Evolutionary conservation across 1,140 invertebrate species (phyloP).

Genomic region (Drosophila navojoa): DNA sequence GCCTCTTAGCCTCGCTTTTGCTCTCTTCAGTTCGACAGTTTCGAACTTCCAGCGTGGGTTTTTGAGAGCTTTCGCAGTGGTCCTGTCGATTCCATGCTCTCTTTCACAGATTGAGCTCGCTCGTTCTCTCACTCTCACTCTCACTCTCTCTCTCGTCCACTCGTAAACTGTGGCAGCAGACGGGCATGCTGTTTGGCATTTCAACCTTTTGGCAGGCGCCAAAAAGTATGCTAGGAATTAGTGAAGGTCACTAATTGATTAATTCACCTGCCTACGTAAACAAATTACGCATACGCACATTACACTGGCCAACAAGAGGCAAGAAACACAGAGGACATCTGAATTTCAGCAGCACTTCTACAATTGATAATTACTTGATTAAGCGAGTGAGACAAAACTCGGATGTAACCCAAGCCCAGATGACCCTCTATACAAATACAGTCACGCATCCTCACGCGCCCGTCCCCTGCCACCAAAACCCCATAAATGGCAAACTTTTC

Average conservation of each 20-base stretch:
- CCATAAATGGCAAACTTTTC: conserved; percentile 74
- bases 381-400: conserved; percentile 30
- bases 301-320: conserved; percentile 6
- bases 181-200: conserved; percentile 67
- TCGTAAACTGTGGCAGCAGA: conserved; percentile 43
- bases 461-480: conserved; percentile 44
- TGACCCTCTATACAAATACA: conserved; percentile 15
- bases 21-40: conserved; percentile 12
- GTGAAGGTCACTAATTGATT: conserved; percentile 81
- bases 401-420: conserved; percentile 13
- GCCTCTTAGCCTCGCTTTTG: not conserved
- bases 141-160: not conserved
- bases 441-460: conserved; percentile 27
- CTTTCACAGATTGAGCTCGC: not conserved
- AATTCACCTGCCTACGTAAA: conserved; percentile 50
- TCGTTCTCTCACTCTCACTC: not conserved
- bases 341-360: conserved; percentile 14
- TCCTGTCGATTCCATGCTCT: conserved; percentile 1
- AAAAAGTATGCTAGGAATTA: conserved; percentile 61
- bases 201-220: conserved; percentile 73
- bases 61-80: conserved; percentile 45
- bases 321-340: conserved; percentile 5
- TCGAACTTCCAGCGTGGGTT: conserved; percentile 61
- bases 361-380: conserved; percentile 81
- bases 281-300: not conserved